Conservation (phyloP, 2,797 vertebrate genomes). For the Lophotriccus pileatus region DNA sequence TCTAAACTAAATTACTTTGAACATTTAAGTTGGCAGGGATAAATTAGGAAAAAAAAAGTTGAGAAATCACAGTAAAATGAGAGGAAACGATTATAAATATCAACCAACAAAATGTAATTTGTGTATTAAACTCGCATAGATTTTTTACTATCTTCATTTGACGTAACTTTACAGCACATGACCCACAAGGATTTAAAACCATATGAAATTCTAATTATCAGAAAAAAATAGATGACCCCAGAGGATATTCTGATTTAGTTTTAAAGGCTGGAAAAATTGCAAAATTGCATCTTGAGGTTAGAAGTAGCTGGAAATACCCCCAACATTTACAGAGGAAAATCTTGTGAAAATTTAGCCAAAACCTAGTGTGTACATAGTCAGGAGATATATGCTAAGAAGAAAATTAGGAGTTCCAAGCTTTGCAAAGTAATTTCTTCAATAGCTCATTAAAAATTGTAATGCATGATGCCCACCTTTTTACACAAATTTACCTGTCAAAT, state of each 20-base stretch:
- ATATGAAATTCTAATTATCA: neutral
- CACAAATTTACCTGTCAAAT: neutral
- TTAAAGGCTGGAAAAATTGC: neutral
- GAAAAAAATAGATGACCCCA: neutral
- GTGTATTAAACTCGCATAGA: neutral
- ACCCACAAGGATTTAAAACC: neutral
- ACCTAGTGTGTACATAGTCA: neutral
- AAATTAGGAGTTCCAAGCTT: neutral
- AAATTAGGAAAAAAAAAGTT: neutral
- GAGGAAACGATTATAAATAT: neutral
- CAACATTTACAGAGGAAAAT: neutral
- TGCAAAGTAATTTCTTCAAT: neutral
- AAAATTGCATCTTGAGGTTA: neutral
- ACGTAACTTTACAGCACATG: neutral
- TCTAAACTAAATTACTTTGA: neutral
- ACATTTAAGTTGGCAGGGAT: neutral
- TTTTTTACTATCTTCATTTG: neutral
- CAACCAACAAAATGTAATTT: neutral
- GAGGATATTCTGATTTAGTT: neutral
- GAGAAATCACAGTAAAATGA: neutral
- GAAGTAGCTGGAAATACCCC: neutral
- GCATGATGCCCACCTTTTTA: neutral
- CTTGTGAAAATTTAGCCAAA: neutral
- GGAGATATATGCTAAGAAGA: neutral
- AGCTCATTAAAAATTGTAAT: neutral